Percentiles rank a stretch among this genome's conserved stretches.
phyloP scores from a whole-genome alignment of 2,888 invertebrate species.

The Prenolepis imparis region DNA sequence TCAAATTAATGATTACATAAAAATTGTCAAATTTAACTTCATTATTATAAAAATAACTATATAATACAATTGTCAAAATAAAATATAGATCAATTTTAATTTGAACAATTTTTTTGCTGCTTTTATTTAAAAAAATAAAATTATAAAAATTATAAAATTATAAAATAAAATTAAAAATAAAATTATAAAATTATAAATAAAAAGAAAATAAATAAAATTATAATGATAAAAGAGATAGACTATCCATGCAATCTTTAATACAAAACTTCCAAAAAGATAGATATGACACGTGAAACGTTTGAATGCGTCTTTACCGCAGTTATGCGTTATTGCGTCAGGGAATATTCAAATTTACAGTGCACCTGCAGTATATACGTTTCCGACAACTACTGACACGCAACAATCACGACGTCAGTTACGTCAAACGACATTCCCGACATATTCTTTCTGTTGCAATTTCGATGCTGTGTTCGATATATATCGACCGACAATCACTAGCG shows the following conservation, averaged over 20 bases:
- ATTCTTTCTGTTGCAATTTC: slow-evolving; percentile 57
- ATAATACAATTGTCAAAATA: no score
- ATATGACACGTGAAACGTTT: not conserved
- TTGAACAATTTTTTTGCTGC: no score
- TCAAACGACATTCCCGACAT: slow-evolving; percentile 49
- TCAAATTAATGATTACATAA: not conserved
- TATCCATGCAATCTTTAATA: not conserved
- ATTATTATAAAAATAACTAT: not conserved
- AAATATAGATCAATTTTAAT: no score
- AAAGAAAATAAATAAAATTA: no score
- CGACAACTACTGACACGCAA: slow-evolving; percentile 44
- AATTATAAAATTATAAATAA: no score
- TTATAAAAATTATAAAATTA: no score
- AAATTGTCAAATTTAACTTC: not conserved
- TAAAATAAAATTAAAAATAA: no score
- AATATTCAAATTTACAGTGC: slow-evolving; percentile 48
- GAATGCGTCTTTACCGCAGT: slow-evolving; percentile 7
- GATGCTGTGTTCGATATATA: slow-evolving; percentile 36
- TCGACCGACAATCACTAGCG: slow-evolving; percentile 45
- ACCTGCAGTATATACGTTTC: slow-evolving; percentile 40
- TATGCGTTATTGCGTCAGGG: slow-evolving; percentile 26
- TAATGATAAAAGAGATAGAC: not conserved
- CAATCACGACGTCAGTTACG: slow-evolving; percentile 46
- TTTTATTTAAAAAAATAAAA: no score
- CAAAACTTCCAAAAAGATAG: not conserved